phyloP scores from a whole-genome alignment of 2,888 invertebrate species.

The Epistrophe grossulariae region DNA sequence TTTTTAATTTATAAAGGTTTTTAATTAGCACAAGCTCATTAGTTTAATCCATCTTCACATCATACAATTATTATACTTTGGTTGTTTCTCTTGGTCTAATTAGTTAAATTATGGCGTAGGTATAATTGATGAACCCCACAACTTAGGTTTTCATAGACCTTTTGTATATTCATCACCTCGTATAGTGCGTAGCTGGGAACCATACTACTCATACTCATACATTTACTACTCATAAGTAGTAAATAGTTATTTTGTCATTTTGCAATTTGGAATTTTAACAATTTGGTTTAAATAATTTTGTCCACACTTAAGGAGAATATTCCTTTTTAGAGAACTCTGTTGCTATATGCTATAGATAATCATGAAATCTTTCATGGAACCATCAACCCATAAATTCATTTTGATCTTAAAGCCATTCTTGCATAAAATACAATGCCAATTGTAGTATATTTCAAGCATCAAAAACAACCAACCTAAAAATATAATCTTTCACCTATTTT shows the following conservation, averaged over 20 bases:
- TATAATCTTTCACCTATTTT: constrained; percentile 62
- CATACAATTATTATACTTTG: background rate
- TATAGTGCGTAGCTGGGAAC: no score
- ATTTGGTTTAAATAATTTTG: no score
- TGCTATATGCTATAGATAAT: background rate
- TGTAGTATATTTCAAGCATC: background rate
- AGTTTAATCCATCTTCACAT: background rate
- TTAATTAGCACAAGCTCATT: background rate
- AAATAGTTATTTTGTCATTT: no score
- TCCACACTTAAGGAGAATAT: no score
- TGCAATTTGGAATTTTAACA: no score
- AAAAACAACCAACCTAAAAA: constrained; percentile 47
- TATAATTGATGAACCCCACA: background rate
- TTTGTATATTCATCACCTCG: no score
- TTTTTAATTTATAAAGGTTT: background rate
- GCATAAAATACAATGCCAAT: constrained; percentile 24
- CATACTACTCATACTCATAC: no score
- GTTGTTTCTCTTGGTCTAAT: background rate
- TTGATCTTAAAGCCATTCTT: constrained; percentile 35
- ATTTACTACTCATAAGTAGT: no score
- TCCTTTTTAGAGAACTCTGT: no score
- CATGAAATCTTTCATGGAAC: background rate
- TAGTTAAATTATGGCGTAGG: background rate
- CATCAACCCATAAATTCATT: background rate
- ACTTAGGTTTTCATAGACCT: background rate